A percentile compares a stretch with the other conserved stretches of the same genome.
Evolutionary conservation across 2,888 invertebrate genomes (phyloP).

Genomic region (Sphaeridia pumilis): DNA sequence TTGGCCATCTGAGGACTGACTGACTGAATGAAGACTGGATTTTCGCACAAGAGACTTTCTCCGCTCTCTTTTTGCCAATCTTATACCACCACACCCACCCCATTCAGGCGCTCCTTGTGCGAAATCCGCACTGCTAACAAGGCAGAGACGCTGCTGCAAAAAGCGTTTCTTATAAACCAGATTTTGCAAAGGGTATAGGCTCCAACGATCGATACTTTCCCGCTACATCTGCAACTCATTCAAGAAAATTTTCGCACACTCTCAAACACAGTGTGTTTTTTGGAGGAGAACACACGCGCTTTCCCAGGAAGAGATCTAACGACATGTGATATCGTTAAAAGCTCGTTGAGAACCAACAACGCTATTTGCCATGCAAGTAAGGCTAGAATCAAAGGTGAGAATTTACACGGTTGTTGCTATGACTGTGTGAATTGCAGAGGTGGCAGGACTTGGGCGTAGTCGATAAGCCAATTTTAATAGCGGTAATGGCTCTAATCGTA

Average conservation of each 20-base stretch:
- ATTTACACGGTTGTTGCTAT: background rate
- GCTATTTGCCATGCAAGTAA: background rate
- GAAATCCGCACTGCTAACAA: background rate
- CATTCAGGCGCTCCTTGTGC: background rate
- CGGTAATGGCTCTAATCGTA: too few relatives aligned
- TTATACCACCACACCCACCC: conserved; percentile 1
- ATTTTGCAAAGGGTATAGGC: background rate
- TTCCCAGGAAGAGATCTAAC: too few relatives aligned
- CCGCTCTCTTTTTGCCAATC: too few relatives aligned
- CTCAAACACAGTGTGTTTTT: too few relatives aligned
- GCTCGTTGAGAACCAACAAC: too few relatives aligned
- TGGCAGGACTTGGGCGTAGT: background rate
- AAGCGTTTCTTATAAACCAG: background rate
- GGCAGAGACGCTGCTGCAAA: background rate
- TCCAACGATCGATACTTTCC: conserved; percentile 1
- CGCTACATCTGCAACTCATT: conserved; percentile 1
- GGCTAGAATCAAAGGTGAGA: background rate
- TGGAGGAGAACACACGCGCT: too few relatives aligned
- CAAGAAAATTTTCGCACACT: background rate
- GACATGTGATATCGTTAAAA: too few relatives aligned
- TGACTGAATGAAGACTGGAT: background rate
- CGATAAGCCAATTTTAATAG: too few relatives aligned
- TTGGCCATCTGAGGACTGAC: background rate
- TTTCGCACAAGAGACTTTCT: background rate
- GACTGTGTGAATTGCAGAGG: background rate